Evolutionary conservation across 1,140 invertebrate genomes (phyloP).

Genomic region (Mylabris phalerata): DNA sequence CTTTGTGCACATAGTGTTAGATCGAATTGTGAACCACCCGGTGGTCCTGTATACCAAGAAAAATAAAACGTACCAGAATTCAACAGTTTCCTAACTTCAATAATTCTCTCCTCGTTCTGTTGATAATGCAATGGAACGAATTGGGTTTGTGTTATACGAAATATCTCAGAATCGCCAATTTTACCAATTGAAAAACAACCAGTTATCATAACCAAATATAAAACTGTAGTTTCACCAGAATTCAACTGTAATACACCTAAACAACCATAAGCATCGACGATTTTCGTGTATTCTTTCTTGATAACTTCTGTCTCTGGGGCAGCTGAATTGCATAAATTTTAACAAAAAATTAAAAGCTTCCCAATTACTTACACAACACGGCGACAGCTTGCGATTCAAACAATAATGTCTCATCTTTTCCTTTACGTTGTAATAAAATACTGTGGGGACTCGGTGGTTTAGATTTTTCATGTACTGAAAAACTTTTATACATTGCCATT

Average conservation of each 20-base stretch:
- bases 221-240: conserved; percentile 71
- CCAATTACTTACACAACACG: conserved; percentile 60
- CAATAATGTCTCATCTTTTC: conserved; percentile 76
- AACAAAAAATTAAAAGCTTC: conserved; percentile 1
- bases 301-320: conserved; percentile 80
- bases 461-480: conserved; percentile 82
- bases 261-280: conserved; percentile 89
- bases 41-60: conserved; percentile 57
- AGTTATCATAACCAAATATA: conserved; percentile 88
- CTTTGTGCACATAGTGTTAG: conserved; percentile 90
- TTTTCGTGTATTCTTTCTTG: conserved; percentile 79
- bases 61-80: conserved; percentile 98
- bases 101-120: conserved; percentile 69
- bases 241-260: conserved; percentile 83
- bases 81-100: conserved; percentile 76
- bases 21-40: conserved; percentile 53
- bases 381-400: conserved; percentile 88
- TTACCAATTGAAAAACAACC: conserved; percentile 93
- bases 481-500: conserved; percentile 93
- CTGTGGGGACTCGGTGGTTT: conserved; percentile 81
- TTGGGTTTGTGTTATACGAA: conserved; percentile 84
- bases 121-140: conserved; percentile 82
- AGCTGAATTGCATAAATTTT: conserved; percentile 42
- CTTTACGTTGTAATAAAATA: conserved; percentile 80
- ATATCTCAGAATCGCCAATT: conserved; percentile 87